phyloP scores from a whole-genome alignment of 2,888 invertebrate genomes.

The Liposcelis brunnea region DNA sequence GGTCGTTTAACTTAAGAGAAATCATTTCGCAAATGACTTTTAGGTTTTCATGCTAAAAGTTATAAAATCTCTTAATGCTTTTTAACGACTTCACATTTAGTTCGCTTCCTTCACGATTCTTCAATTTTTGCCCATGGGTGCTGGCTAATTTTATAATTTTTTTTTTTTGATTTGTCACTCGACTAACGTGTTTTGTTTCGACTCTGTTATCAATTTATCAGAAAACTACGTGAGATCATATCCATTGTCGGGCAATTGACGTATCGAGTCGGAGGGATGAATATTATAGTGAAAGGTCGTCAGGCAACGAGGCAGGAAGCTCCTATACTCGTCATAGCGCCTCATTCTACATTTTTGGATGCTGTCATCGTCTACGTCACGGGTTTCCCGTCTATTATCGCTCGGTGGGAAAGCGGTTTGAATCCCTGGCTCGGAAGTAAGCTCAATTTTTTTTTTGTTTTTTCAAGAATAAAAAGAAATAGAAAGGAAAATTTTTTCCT shows the following conservation, averaged over 20 bases:
- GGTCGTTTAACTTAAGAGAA: no score
- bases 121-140: not conserved
- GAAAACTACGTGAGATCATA: constrained; percentile 38
- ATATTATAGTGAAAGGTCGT: constrained; percentile 55
- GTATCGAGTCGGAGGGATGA: constrained; percentile 60
- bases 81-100: not conserved
- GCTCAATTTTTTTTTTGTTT: constrained; percentile 23
- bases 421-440: constrained; percentile 80
- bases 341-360: constrained; percentile 80
- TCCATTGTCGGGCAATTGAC: constrained; percentile 57
- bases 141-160: no score
- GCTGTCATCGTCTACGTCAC: constrained; percentile 69
- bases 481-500: no score
- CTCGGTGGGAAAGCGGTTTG: constrained; percentile 57
- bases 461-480: not conserved
- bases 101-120: not conserved
- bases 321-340: constrained; percentile 70
- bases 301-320: constrained; percentile 61
- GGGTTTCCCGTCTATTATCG: constrained; percentile 68
- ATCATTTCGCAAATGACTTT: no score
- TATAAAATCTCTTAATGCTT: no score
- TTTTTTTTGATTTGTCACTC: not conserved
- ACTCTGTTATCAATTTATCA: no score
- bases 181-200: no score
- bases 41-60: no score